Conservation (phyloP, 2,797 vertebrate genomes). For the Bufotes viridis region DNA sequence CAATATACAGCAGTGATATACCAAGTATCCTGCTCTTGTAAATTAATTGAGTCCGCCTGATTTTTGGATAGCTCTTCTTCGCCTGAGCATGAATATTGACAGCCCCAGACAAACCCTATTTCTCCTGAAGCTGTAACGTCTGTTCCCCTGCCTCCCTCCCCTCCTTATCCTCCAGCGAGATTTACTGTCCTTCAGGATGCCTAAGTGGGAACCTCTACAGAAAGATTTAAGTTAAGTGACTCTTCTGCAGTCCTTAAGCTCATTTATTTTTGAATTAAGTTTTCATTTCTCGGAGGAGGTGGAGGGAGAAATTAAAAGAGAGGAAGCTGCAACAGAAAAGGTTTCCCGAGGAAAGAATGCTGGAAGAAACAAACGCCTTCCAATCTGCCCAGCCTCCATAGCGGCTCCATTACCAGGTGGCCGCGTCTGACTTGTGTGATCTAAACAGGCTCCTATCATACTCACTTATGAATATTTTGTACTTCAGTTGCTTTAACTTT, state of each 20-base stretch:
- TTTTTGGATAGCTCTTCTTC: not conserved
- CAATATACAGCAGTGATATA: not conserved
- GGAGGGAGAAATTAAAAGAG: constrained; percentile 52
- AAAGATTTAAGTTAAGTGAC: constrained; percentile 89
- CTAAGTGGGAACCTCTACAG: constrained; percentile 86
- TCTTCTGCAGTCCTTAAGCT: constrained; percentile 80
- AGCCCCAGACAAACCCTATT: constrained; percentile 25
- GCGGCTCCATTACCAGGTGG: not conserved
- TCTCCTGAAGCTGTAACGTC: constrained; percentile 76
- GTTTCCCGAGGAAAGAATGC: constrained; percentile 7
- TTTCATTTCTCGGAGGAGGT: constrained; percentile 75
- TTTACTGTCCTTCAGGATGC: constrained; percentile 84
- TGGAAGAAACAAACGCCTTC: constrained; percentile 21
- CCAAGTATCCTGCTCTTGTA: not conserved
- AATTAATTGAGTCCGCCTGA: not conserved
- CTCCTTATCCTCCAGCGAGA: constrained; percentile 70
- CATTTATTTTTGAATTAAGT: constrained; percentile 88
- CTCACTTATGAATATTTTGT: not conserved
- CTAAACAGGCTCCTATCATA: not conserved
- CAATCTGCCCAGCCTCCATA: constrained; percentile 12
- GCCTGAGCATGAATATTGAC: constrained; percentile 12
- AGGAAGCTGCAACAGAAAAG: constrained; percentile 15
- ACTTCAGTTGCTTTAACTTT: not conserved
- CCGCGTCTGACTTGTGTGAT: not conserved
- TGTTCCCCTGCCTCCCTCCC: constrained; percentile 71